Evolutionary conservation across 2,797 vertebrate genomes (phyloP), one percentile per base, ranked within the genome.

Genomic region (Sciurus vulgaris): DNA sequence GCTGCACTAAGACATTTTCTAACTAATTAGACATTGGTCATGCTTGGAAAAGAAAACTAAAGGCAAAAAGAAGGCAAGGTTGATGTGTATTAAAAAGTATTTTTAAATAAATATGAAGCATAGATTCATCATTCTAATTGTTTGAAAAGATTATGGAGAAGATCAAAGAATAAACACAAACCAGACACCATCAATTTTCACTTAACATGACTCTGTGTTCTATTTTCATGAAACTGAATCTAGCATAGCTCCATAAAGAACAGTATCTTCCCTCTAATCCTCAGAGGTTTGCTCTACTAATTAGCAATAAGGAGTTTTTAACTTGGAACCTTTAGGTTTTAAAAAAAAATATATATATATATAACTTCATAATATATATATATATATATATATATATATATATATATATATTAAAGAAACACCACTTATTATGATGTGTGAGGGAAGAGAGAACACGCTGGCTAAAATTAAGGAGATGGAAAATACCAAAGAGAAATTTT

Each of bases 31-130:
- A 79, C 5, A 17, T 72, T 61, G 41, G 61, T 76, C 35, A 74
- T 59, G 30, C 76, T 89, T 83, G 84, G 26, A 22, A 86, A 91
- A 88, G 10, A 63, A 86, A 86, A 38, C 30, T 18, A 35, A 76
- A 93, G 76, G 35, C 30, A 67, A 11, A 20, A 17, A 41, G 59
- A 73, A 35, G 35, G 74, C 65, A 35, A 56, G 12, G 44, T 28
- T 76, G 3, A 47, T 91, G 79, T 85, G 26, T 17, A n/a, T 56
- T 87, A 70, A 88, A 87, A 86, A 56, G 6, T 69, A 79, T 72
- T 79, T 95, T 91, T 83, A 81, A 86, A 92, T 70, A 15, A 92
- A 82, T 47, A 44, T 86, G 77, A 44, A 56, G 24, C 30, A 59
- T 15, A 35, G 20, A 14, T 70, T 78, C 89, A 30, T 72, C 17